These are phyloP conservation scores for Xestia ashworthii DNA, from an alignment of 2,888 invertebrate genomes.

Conservation along the genomic window DNA sequence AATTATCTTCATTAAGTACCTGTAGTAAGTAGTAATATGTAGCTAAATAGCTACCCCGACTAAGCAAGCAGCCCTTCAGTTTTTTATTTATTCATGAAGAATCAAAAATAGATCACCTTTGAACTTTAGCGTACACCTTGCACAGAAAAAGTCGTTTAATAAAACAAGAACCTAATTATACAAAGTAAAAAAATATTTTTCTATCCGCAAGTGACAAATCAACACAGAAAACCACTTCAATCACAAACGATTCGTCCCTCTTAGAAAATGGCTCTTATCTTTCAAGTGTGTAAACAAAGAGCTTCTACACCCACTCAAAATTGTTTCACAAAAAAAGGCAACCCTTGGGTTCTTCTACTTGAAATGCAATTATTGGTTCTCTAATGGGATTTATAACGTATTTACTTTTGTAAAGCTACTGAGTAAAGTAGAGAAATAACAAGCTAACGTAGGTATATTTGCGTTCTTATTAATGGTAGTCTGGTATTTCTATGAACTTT, in stretches of 20 bases:
- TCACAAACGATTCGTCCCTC: slow-evolving; percentile 58
- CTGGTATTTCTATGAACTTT: neutral
- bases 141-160: slow-evolving; percentile 10
- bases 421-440: neutral
- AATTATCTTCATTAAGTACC: neutral
- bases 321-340: slow-evolving; percentile 73
- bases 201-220: slow-evolving; percentile 48
- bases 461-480: neutral
- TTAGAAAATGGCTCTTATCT: slow-evolving; percentile 68
- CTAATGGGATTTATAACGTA: slow-evolving; percentile 69
- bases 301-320: slow-evolving; percentile 79
- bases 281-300: slow-evolving; percentile 80
- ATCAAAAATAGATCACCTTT: neutral
- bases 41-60: neutral
- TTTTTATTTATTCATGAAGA: neutral
- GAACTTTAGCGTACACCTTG: neutral
- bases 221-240: slow-evolving; percentile 55
- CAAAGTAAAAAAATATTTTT: slow-evolving; percentile 16
- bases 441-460: neutral
- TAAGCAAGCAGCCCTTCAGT: neutral
- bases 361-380: slow-evolving; percentile 80
- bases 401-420: slow-evolving; percentile 40
- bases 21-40: too few species aligned
- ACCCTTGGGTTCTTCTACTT: slow-evolving; percentile 74
- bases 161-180: slow-evolving; percentile 12